These are phyloP conservation scores for Chauna torquata DNA, from an alignment of 2,113 vertebrate species.

Conservation along the genomic window DNA sequence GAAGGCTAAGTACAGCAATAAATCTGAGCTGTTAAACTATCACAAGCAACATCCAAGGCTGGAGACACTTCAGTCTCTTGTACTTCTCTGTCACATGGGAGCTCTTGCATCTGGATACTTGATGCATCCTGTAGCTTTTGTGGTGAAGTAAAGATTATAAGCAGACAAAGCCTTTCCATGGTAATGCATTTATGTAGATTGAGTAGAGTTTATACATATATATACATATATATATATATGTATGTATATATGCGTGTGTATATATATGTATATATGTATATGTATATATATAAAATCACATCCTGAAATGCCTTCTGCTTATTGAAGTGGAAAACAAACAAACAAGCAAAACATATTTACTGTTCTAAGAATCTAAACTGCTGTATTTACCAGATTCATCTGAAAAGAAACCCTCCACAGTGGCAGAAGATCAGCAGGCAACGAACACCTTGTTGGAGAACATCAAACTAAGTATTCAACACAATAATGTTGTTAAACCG, in stretches of 20 bases:
- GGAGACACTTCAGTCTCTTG: neutral
- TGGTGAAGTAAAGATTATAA: neutral
- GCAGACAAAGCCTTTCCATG: neutral
- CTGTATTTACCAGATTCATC: constrained; percentile 72
- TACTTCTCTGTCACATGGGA: neutral
- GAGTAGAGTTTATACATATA: neutral
- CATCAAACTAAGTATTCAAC: constrained; percentile 90
- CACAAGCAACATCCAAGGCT: neutral
- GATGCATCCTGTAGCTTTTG: neutral
- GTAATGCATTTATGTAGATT: neutral
- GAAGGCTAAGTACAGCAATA: neutral
- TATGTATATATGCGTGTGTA: too few species aligned
- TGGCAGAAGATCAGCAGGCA: constrained; percentile 84
- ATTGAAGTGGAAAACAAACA: neutral
- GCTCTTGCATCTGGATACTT: neutral
- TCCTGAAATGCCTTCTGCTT: neutral
- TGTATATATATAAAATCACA: too few species aligned
- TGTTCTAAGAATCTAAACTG: neutral
- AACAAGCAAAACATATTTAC: neutral
- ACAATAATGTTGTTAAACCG: constrained; percentile 90
- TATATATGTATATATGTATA: too few species aligned
- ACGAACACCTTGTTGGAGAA: constrained; percentile 85
- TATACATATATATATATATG: too few species aligned
- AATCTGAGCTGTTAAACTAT: neutral
- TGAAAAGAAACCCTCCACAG: constrained; percentile 81